These are phyloP conservation scores for Drosophila barbarae DNA, from an alignment of 2,888 invertebrate species.

Conservation along the genomic window DNA sequence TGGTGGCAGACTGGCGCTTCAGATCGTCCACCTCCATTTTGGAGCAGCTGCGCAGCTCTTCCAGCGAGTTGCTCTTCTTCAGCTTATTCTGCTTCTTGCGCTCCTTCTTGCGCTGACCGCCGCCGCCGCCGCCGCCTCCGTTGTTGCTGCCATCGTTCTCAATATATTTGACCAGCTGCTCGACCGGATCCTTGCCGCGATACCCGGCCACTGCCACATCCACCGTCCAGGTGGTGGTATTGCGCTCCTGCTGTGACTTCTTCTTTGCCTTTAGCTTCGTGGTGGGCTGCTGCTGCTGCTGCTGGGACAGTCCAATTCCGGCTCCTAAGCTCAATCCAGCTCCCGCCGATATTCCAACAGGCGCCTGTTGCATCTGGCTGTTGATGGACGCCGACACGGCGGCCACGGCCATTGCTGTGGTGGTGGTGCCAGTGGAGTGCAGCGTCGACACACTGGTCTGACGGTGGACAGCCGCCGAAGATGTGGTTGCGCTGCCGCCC, in stretches of 20 bases:
- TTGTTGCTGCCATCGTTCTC: slow-evolving; percentile 82
- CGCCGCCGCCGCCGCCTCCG: slow-evolving; percentile 74
- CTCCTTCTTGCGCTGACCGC: slow-evolving; percentile 80
- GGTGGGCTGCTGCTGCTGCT: slow-evolving; percentile 80
- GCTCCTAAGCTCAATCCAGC: neutral
- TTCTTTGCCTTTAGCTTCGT: slow-evolving; percentile 78
- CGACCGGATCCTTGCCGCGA: slow-evolving; percentile 88
- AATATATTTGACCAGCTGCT: slow-evolving; percentile 88
- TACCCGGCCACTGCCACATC: slow-evolving; percentile 86
- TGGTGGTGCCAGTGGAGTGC: slow-evolving; percentile 50
- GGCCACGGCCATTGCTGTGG: slow-evolving; percentile 60
- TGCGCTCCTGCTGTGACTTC: slow-evolving; percentile 82
- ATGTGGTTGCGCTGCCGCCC: slow-evolving; percentile 26
- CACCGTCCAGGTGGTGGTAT: slow-evolving; percentile 75
- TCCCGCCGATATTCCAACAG: neutral
- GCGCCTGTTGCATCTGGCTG: slow-evolving; percentile 53
- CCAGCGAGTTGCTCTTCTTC: slow-evolving; percentile 88
- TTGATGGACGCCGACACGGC: slow-evolving; percentile 62
- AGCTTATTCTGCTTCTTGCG: slow-evolving; percentile 80
- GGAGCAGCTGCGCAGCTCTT: slow-evolving; percentile 87
- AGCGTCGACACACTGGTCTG: slow-evolving; percentile 54
- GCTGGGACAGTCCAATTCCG: slow-evolving; percentile 6
- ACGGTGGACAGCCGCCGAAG: slow-evolving; percentile 22
- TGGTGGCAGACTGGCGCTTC: slow-evolving; percentile 74
- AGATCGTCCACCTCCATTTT: slow-evolving; percentile 86